These are phyloP conservation scores for Nematopogon swammerdamellus DNA, from an alignment of 2,888 invertebrate species.

Conservation along the genomic window DNA sequence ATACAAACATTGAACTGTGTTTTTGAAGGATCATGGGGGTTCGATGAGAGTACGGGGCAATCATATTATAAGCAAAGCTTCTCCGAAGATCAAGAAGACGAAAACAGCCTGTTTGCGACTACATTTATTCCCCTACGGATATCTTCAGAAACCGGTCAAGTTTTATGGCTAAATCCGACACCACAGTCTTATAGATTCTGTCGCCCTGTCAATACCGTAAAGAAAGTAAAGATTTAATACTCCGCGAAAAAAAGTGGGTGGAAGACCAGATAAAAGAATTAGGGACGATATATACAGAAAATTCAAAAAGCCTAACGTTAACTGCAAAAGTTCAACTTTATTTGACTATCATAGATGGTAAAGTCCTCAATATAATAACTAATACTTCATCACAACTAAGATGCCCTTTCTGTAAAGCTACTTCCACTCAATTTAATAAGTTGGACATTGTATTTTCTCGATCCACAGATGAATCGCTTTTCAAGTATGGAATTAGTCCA, in stretches of 20 bases:
- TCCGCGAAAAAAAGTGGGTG: background rate
- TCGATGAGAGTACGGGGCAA: background rate
- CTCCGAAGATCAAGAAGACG: too few species aligned
- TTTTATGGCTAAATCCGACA: background rate
- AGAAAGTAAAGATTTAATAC: slow-evolving; percentile 1
- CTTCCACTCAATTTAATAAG: background rate
- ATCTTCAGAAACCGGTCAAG: background rate
- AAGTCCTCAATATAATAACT: background rate
- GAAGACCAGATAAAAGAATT: background rate
- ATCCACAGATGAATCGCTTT: too few species aligned
- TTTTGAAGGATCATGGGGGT: too few species aligned
- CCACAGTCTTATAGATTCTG: background rate
- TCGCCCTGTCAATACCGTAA: background rate
- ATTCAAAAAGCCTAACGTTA: background rate
- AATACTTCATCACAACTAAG: background rate
- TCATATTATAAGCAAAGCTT: too few species aligned
- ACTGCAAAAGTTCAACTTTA: background rate
- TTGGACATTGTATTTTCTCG: background rate
- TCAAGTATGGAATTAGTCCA: too few species aligned
- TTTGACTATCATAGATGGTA: background rate
- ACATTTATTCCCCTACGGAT: too few species aligned
- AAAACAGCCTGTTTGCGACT: too few species aligned
- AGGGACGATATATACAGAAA: background rate
- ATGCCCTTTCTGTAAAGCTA: background rate
- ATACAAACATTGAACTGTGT: too few species aligned